Evolutionary conservation across 2,797 vertebrate species (phyloP).

Genomic region (Danionella dracula): DNA sequence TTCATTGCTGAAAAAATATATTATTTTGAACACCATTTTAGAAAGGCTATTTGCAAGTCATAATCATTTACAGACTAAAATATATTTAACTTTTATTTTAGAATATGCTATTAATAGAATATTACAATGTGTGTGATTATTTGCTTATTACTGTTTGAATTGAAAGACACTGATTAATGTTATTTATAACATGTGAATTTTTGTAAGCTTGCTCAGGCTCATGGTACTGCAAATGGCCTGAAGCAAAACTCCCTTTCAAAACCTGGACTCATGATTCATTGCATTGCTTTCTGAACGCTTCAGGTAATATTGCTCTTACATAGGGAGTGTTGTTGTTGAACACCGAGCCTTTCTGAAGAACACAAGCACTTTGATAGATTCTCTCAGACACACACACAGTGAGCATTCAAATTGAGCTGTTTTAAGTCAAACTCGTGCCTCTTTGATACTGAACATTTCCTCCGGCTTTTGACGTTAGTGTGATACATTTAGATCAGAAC

Average conservation of each 20-base stretch:
- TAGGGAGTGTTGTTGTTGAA: conserved; percentile 30
- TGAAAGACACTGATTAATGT: no score
- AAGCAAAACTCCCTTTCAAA: conserved; percentile 36
- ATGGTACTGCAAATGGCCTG: conserved; percentile 39
- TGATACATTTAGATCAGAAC: conserved; percentile 49
- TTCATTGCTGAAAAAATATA: no score
- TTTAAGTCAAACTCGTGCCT: conserved; percentile 23
- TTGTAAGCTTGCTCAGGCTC: no score
- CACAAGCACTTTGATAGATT: conserved; percentile 39
- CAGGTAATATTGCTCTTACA: conserved; percentile 33
- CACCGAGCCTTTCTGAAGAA: conserved; percentile 31
- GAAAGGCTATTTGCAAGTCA: no score
- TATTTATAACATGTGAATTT: no score
- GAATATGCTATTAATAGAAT: no score
- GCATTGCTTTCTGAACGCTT: conserved; percentile 26
- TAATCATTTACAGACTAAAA: no score
- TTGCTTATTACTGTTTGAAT: no score
- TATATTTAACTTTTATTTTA: no score
- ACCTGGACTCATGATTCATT: neutral
- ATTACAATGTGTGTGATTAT: no score
- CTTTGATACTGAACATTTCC: conserved; percentile 50
- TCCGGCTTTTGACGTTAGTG: conserved; percentile 42
- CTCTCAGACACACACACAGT: conserved; percentile 26
- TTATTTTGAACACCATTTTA: no score
- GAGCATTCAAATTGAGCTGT: conserved; percentile 30